Evolutionary conservation across 2,113 vertebrate genomes (phyloP).

Genomic region (Labeo catla): DNA sequence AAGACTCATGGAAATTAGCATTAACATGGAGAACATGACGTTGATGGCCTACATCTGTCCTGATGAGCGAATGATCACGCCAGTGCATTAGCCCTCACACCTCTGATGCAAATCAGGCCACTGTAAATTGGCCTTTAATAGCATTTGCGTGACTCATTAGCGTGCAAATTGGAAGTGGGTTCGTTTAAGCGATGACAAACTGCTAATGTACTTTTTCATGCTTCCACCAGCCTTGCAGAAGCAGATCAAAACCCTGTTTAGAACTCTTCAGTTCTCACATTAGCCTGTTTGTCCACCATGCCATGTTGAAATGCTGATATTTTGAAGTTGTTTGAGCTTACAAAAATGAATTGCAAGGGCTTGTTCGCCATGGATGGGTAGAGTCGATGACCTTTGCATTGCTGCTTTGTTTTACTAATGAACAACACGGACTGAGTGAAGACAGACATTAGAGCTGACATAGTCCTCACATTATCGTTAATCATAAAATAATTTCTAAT

Average conservation of each 20-base stretch:
- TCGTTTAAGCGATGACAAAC: slow-evolving; percentile 37
- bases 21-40: not conserved
- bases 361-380: not conserved
- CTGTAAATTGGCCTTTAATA: slow-evolving; percentile 50
- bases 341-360: not conserved
- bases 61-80: not conserved
- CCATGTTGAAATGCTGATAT: not conserved
- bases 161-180: slow-evolving; percentile 45
- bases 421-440: not conserved
- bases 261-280: not conserved
- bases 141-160: slow-evolving; percentile 53
- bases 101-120: slow-evolving; percentile 35
- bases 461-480: not conserved
- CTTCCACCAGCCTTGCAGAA: not conserved
- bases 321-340: not conserved
- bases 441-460: not conserved
- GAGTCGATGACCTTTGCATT: not conserved
- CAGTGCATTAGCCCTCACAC: slow-evolving; percentile 16
- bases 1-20: not conserved
- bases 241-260: not conserved
- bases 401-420: not conserved
- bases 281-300: not conserved
- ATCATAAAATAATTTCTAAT: slow-evolving; percentile 7
- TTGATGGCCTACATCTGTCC: not conserved
- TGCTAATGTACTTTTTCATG: slow-evolving; percentile 31